Evolutionary conservation across 2,888 invertebrate species (phyloP).

Genomic region (Zhengitettix transpicula): DNA sequence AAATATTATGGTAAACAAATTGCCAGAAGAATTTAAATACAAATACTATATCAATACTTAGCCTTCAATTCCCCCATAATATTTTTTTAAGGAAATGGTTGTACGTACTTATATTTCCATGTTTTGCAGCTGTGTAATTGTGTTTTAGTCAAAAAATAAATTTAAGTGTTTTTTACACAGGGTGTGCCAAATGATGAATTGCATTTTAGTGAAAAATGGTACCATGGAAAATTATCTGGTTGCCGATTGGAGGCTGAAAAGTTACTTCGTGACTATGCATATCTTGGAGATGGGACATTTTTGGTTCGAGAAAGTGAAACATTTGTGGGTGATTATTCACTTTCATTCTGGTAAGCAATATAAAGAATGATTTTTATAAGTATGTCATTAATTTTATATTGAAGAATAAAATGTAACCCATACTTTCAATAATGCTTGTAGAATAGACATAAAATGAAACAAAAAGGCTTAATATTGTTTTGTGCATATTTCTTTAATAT

Average conservation of each 20-base stretch:
- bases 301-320: constrained; percentile 87
- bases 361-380: no score
- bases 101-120: neutral
- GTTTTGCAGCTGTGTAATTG: neutral
- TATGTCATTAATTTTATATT: no score
- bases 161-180: constrained; percentile 12
- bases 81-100: neutral
- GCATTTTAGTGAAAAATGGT: constrained; percentile 88
- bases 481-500: no score
- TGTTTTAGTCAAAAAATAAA: neutral
- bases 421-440: no score
- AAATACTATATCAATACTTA: no score
- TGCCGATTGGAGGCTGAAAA: constrained; percentile 65
- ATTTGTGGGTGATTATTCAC: constrained; percentile 88
- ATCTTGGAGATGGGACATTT: constrained; percentile 82
- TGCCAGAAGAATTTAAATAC: no score
- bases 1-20: no score
- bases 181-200: constrained; percentile 70
- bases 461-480: no score
- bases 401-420: no score
- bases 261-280: constrained; percentile 53
- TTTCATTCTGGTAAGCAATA: constrained; percentile 68
- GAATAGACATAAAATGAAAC: no score
- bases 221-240: constrained; percentile 70
- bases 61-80: neutral